Conservation (phyloP, 2,797 vertebrate genomes). For the Oceanodroma leucorhoa region DNA sequence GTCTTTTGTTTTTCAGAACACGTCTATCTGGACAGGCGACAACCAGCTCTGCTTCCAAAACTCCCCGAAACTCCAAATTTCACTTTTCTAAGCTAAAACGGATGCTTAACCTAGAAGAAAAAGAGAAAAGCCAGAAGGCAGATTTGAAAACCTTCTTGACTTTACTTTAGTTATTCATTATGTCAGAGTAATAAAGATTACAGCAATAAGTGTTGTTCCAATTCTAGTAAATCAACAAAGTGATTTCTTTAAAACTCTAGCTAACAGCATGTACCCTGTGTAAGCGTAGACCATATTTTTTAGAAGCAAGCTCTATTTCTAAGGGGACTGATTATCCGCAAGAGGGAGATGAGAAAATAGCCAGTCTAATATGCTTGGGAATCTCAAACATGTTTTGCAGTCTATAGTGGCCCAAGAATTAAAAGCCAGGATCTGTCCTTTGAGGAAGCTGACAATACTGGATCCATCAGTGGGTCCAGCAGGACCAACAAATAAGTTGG, state of each 20-base stretch:
- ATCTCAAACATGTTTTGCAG: not conserved
- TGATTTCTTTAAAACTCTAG: not conserved
- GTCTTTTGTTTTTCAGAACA: constrained; percentile 70
- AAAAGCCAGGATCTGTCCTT: not conserved
- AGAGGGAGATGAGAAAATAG: not conserved
- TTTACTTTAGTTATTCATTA: constrained; percentile 76
- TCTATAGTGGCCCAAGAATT: not conserved
- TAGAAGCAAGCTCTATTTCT: not conserved
- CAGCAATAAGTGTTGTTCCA: not conserved
- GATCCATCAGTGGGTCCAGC: not conserved
- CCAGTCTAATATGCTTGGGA: not conserved
- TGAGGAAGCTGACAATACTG: not conserved
- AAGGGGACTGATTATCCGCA: not conserved
- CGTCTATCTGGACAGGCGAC: constrained; percentile 46
- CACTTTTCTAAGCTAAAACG: constrained; percentile 87
- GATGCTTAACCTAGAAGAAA: constrained; percentile 84
- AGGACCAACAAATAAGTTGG: not conserved
- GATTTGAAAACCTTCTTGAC: constrained; percentile 89
- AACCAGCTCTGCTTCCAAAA: constrained; percentile 75
- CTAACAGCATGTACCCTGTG: not conserved
- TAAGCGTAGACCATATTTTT: not conserved
- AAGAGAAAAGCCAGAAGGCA: constrained; percentile 77
- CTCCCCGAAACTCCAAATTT: constrained; percentile 78
- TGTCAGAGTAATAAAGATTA: constrained; percentile 3
- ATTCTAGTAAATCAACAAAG: not conserved